Base-by-base conservation (phyloP, 2,113 vertebrate species). In the Paradoxurus hermaphroditus region DNA sequence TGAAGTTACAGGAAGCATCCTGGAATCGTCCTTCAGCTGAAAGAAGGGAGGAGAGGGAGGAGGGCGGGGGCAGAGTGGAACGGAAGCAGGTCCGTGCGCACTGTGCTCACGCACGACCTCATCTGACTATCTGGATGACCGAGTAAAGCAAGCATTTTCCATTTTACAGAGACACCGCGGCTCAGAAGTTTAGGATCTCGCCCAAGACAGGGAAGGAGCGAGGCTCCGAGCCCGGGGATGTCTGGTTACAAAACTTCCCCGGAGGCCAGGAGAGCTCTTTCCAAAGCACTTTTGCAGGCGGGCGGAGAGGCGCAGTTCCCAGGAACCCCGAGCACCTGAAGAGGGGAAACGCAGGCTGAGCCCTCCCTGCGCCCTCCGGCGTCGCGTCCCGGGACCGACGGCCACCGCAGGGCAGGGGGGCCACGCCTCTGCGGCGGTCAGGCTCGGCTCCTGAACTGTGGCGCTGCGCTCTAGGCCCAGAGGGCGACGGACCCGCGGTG, bases 371-470 rank as follows among this genome's bases (percentile, higher is more conserved):
- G 12, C 39, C 18, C 67, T 10, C 16, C 36, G 14, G 12, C 67
- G 7, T 10, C 46, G 0, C 9, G 39, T 34, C 46, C 63, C 18
- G 2, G 46, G 75, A 59, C 49, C 0, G 4, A 8, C 65, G 6
- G 0, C 29, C 36, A 59, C 39, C 67, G 4, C 1, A 1, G 39
- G 73, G 11, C 36, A 18, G 68, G 44, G 34, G 12, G 2, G 65
- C 29, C 11, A 1, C 3, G 4, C 46, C 13, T 12, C 25, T 25
- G 2, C 0, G 29, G 31, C 6, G 0, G 1, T 53, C 27, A 11
- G 13, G 23, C 18, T 12, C 78, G 3, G 49, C 41, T 31, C 79
- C 59, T 21, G 15, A 7, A 10, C 27, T 0, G 5, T 10, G 4
- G 7, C 12, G 1, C 14, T 25, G 3, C 0, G 0, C 4, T 46